phyloP scores from a whole-genome alignment of 1,140 invertebrate species.

The Copidosoma floridanum region DNA sequence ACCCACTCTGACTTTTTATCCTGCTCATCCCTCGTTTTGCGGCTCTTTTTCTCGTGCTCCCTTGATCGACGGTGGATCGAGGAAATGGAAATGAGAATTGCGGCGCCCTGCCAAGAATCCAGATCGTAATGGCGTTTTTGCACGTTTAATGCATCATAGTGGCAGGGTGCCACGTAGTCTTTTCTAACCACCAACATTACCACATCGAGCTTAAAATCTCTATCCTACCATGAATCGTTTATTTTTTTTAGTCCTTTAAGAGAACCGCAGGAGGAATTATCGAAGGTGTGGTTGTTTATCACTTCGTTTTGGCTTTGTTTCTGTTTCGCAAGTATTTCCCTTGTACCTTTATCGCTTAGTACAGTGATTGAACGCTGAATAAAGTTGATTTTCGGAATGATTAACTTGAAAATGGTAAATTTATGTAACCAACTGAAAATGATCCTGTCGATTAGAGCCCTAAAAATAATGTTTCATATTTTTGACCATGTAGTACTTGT shows the following conservation, averaged over 20 bases:
- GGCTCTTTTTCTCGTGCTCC: not conserved
- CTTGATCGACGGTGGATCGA: not conserved
- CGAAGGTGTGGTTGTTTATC: not conserved
- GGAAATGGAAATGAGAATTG: constrained; percentile 23
- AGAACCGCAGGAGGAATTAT: no score
- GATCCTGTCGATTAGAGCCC: no score
- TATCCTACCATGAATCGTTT: not conserved
- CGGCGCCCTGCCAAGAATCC: constrained; percentile 8
- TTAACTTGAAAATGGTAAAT: no score
- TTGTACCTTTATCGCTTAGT: no score
- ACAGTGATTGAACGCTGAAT: no score
- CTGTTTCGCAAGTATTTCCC: not conserved
- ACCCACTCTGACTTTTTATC: no score
- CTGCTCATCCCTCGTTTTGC: no score
- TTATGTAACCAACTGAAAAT: no score
- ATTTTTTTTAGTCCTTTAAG: no score
- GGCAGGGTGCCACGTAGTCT: constrained; percentile 24
- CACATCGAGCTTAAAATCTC: constrained; percentile 18
- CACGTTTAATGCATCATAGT: constrained; percentile 20
- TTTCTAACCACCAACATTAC: not conserved
- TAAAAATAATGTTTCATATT: no score
- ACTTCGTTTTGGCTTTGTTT: not conserved
- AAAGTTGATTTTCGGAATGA: no score
- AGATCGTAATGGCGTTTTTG: constrained; percentile 13
- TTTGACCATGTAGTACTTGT: no score